phyloP scores from a whole-genome alignment of 1,140 invertebrate genomes.

The Bradynema listronoti region DNA sequence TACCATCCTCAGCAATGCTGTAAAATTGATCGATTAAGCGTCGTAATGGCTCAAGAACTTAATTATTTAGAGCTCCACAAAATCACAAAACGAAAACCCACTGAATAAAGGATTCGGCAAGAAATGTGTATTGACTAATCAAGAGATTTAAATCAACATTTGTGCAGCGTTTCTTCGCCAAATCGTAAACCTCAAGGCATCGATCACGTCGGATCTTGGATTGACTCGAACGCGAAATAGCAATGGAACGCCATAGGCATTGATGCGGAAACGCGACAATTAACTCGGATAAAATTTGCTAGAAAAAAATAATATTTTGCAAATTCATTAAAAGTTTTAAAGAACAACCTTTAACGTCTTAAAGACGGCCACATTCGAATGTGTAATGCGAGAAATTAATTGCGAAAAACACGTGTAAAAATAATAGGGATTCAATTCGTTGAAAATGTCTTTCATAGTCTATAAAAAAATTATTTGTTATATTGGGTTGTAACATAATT shows the following conservation, averaged over 20 bases:
- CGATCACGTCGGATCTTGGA: conserved; percentile 18
- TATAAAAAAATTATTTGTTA: no score
- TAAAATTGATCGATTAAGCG: no score
- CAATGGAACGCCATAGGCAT: conserved; percentile 22
- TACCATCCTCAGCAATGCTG: conserved; percentile 17
- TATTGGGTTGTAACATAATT: no score
- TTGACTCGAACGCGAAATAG: conserved; percentile 10
- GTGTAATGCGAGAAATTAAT: conserved; percentile 19
- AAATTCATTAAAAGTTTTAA: neutral
- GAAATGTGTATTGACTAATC: conserved; percentile 29
- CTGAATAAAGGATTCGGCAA: conserved; percentile 21
- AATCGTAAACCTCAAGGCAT: conserved; percentile 37
- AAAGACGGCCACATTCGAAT: neutral
- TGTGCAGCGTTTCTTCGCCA: conserved; percentile 7
- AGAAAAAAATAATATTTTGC: conserved; percentile 5
- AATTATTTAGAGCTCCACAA: neutral
- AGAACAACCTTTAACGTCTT: conserved; percentile 2
- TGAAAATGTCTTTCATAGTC: conserved; percentile 7
- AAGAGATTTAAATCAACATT: conserved; percentile 18
- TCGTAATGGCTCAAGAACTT: no score
- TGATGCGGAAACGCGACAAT: conserved; percentile 22
- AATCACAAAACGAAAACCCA: conserved; percentile 9
- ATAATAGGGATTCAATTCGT: conserved; percentile 10
- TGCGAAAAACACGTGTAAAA: conserved; percentile 21
- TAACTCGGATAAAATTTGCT: conserved; percentile 2